Evolutionary conservation across 1,140 invertebrate species (phyloP).

Genomic region (Bombus difficillimus): DNA sequence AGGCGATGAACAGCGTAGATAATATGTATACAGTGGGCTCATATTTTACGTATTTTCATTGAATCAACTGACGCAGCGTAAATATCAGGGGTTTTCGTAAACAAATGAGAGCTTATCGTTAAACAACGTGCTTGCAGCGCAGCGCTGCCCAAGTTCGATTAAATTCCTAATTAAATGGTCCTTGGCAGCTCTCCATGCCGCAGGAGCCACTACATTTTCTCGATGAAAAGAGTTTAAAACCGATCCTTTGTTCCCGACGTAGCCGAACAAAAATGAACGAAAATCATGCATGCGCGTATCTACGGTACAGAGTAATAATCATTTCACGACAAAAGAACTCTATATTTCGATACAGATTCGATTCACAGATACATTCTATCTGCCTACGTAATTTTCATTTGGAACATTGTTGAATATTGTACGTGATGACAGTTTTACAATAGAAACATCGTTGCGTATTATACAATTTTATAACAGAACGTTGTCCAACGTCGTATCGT

Average conservation of each 20-base stretch:
- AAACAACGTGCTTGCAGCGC: not conserved
- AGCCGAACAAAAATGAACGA: not conserved
- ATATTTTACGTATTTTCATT: constrained; percentile 2
- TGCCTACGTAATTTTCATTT: not conserved
- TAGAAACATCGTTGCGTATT: no score
- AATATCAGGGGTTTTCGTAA: not conserved
- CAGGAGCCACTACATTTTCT: not conserved
- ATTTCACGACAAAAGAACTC: no score
- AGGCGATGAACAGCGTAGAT: no score
- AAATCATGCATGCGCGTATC: not conserved
- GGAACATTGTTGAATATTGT: not conserved
- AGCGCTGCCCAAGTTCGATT: not conserved
- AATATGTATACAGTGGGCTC: no score
- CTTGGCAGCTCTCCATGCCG: not conserved
- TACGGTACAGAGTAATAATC: no score
- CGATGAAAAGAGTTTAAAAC: not conserved
- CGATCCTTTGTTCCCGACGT: not conserved
- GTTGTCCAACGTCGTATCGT: no score
- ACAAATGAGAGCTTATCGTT: not conserved
- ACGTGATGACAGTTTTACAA: no score
- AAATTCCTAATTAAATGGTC: constrained; percentile 5
- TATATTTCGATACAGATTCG: not conserved
- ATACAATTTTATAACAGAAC: no score
- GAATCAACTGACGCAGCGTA: not conserved
- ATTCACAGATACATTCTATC: not conserved